Percentiles rank a stretch among this genome's conserved stretches.
Conservation (phyloP, 23 tunicate genomes). For the Trididemnum nubilum region DNA sequence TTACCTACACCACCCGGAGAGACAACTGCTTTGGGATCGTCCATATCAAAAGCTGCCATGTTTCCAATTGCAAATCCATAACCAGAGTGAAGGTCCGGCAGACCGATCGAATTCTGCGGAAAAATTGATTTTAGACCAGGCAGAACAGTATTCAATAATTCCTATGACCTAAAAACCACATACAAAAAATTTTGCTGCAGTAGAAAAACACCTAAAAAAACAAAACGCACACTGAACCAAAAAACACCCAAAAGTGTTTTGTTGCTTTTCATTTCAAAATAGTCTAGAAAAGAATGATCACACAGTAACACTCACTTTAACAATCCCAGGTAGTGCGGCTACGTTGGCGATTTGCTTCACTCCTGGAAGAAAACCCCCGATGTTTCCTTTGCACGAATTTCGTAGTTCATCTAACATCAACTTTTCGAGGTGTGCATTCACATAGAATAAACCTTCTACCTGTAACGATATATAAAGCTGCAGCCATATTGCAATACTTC, state of each 20-base stretch:
- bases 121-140: background rate
- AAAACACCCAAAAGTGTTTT: too few species aligned
- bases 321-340: constrained; percentile 98
- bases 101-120: constrained; percentile 76
- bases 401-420: constrained; percentile 95
- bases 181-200: too few species aligned
- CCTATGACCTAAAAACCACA: too few species aligned
- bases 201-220: too few species aligned
- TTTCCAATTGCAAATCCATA: constrained; percentile 99
- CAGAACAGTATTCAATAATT: too few species aligned
- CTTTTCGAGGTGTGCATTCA: constrained; percentile 82
- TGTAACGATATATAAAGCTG: too few species aligned
- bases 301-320: constrained; percentile 83
- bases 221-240: too few species aligned
- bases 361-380: constrained; percentile 95
- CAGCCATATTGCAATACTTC: too few species aligned
- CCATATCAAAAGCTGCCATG: constrained; percentile 99
- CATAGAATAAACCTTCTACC: constrained; percentile 94
- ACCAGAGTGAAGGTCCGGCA: constrained; percentile 97
- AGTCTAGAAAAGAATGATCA: too few species aligned
- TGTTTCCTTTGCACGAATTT: constrained; percentile 81
- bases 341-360: constrained; percentile 99
- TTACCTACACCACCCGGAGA: constrained; percentile 99
- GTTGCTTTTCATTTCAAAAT: too few species aligned
- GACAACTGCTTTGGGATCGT: constrained; percentile 90